Conservation (phyloP, 2,113 vertebrate genomes). For the Macquaria ambigua region DNA sequence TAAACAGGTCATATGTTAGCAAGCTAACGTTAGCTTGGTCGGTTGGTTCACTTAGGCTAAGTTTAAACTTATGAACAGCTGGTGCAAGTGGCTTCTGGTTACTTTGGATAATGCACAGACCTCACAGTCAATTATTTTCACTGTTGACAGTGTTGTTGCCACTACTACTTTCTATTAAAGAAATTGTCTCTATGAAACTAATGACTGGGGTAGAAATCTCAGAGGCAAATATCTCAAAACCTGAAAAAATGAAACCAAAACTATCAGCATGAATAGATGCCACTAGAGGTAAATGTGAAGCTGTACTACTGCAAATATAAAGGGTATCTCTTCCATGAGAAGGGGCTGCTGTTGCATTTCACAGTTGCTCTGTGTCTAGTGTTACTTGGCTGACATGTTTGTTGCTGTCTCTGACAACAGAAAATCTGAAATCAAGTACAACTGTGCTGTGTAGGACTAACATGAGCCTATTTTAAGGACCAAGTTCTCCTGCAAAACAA, state of each 20-base stretch:
- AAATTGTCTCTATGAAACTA: not conserved
- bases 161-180: not conserved
- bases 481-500: slow-evolving; percentile 60
- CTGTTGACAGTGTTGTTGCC: not conserved
- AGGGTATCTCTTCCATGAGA: not conserved
- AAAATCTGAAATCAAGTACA: slow-evolving; percentile 48
- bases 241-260: not conserved
- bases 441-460: slow-evolving; percentile 43
- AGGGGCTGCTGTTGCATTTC: slow-evolving; percentile 23
- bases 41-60: not conserved
- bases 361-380: slow-evolving; percentile 56
- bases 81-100: not conserved
- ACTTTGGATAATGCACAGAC: not conserved
- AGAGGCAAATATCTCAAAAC: too few species aligned
- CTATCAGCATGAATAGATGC: not conserved
- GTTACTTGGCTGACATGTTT: slow-evolving; percentile 38
- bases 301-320: not conserved
- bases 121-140: not conserved
- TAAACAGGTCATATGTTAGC: too few species aligned
- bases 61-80: not conserved
- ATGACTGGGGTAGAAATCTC: too few species aligned
- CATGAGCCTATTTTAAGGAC: slow-evolving; percentile 62
- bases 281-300: not conserved
- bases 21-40: too few species aligned
- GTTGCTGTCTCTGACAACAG: slow-evolving; percentile 12